phyloP scores from a whole-genome alignment of 2,888 invertebrate genomes.

The Euclidia mi region DNA sequence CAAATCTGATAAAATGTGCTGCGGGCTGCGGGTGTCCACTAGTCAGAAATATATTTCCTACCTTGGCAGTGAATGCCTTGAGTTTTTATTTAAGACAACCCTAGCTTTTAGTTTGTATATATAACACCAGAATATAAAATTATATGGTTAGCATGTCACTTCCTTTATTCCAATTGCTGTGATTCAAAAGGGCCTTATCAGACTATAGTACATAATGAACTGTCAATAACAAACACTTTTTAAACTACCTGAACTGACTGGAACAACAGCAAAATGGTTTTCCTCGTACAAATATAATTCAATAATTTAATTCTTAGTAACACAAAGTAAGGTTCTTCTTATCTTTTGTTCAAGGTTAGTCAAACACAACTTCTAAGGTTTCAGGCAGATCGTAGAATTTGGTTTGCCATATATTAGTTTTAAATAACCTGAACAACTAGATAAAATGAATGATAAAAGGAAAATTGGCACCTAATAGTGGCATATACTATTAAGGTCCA shows the following conservation, averaged over 20 bases:
- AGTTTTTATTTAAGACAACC: no score
- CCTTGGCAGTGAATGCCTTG: no score
- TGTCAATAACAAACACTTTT: no score
- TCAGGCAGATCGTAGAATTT: constrained; percentile 29
- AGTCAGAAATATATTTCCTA: no score
- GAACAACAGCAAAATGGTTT: constrained; percentile 7
- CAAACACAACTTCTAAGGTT: constrained; percentile 47
- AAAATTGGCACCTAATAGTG: not conserved
- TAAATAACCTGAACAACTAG: constrained; percentile 15
- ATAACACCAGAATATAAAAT: no score
- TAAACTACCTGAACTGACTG: no score
- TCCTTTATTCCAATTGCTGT: no score
- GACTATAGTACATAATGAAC: not conserved
- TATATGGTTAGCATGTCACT: no score
- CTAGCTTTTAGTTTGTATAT: no score
- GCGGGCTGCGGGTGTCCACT: no score
- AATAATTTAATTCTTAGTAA: constrained; percentile 28
- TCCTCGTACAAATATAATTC: constrained; percentile 27
- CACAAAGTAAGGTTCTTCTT: constrained; percentile 49
- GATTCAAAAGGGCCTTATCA: no score
- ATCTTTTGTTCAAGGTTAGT: constrained; percentile 61
- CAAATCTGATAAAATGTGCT: no score
- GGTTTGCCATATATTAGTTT: constrained; percentile 9
- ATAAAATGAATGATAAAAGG: not conserved
- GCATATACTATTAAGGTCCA: constrained; percentile 4